Evolutionary conservation across 2,797 vertebrate species (phyloP), one percentile per base, ranked within the genome.

Genomic region (Luscinia luscinia): DNA sequence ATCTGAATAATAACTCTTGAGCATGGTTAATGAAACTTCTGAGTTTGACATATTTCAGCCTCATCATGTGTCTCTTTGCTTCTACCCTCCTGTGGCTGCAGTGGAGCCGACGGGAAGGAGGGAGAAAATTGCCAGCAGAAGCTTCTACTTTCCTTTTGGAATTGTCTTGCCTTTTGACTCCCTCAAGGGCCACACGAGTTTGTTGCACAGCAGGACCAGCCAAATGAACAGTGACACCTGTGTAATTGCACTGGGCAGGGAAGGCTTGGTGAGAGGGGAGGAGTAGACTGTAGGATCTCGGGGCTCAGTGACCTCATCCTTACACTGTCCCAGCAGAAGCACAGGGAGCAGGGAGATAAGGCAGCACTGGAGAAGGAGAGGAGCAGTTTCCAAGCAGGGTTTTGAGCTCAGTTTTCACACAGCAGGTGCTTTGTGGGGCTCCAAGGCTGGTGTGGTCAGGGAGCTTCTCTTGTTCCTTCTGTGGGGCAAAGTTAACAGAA

Each of bases 1-100:
- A 48, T 69, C 91, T 96, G 82, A 89, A 81, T 89, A 95, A 94
- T 95, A 93, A 91, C 69, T 96, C 84, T 5, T 85, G 69, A 92
- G 48, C 12, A 46, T 48, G 32, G 87, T 91, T 92, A 94, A 94
- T 93, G 89, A 94, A 91, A 55, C 48, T 85, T 92, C 51, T 91
- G 76, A 6, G 19, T 73, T 46, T 94, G 89, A 78, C 6, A 1
- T 84, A 49, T 94, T 91, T 96, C 87, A 88, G 30, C n/a, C 69
- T 59, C 20, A 38, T 76, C 0, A 0, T 15, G 28, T 38, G 34
- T 36, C 66, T 41, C 38, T 90, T 73, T 89, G 17, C 48, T 87
- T 55, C 72, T 26, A 34, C 61, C 7, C 27, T 87, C 38, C 34
- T n/a, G 22, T 34, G 0, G 0, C 52, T 68, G 66, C 54, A 55